Evolutionary conservation across 2,888 invertebrate genomes (phyloP), one percentile per base, ranked within the genome.

Genomic region (Oscheius sp.): DNA sequence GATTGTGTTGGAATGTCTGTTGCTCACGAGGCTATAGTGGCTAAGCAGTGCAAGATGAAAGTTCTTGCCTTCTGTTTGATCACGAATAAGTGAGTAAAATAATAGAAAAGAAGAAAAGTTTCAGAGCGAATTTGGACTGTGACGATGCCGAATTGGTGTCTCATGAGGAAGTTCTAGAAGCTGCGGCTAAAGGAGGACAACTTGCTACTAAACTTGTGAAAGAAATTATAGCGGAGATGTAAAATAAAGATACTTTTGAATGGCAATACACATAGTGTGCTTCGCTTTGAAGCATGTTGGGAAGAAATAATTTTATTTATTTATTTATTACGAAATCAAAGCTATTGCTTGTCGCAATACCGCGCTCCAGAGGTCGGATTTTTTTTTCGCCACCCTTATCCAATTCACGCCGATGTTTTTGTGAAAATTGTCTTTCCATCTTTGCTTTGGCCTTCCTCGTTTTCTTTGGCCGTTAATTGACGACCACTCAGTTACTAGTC

Each of bases 21-120:
- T 1, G 90, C 90, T 0, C 90, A 91, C 24, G 91, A 94, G 88
- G 94, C 94, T 0, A 91, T 95, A 70, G 94, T 93, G 0, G 97
- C 96, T 0, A 90, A 92, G 57, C 97, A 97, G 87, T 94, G 94
- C 87, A 92, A 93, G 14, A 82, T 84, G 41, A 75, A 74, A 41
- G 94, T 94, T 0, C 92, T 97, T 84, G 94, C 93, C 0, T 91
- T 98, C 86, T 94, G 94, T 77, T 90, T 98, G 70, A 93, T 97
- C 81, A 96, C 96, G 28, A 98, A 98, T 88, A 76, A 80, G 81
- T 78, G 51, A 56, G 80, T 69, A n/a, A n/a, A n/a, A n/a, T n/a
- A n/a, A n/a, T n/a, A n/a, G n/a, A n/a, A n/a, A n/a, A n/a, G n/a
- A n/a, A n/a, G n/a, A n/a, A n/a, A n/a, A n/a, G n/a, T 38, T 79